Percentiles rank a stretch among this genome's conserved stretches.
phyloP scores from a whole-genome alignment of 2,113 vertebrate genomes.

The Tachysurus fulvidraco region DNA sequence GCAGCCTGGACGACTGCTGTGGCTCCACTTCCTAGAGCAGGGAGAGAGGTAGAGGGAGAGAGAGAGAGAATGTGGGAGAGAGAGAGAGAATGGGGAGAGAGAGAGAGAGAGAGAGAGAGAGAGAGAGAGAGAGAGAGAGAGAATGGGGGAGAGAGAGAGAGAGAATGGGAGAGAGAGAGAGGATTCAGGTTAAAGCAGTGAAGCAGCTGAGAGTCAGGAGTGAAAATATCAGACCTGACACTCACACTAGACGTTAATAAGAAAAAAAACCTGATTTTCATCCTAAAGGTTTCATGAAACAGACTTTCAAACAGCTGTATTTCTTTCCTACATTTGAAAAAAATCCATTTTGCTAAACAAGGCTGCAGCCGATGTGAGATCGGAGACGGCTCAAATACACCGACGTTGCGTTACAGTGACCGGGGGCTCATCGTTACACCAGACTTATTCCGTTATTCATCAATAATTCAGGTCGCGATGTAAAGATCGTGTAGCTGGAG shows the following conservation, averaged over 20 bases:
- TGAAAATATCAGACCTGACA: neutral
- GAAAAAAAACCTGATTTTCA: neutral
- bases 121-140: no score
- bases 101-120: no score
- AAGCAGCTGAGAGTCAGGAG: neutral
- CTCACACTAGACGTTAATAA: neutral
- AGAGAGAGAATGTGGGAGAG: no score
- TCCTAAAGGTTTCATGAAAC: no score
- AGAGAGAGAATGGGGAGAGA: no score
- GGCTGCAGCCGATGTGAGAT: neutral
- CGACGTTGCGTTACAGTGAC: neutral
- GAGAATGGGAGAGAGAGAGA: neutral
- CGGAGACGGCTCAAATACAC: neutral
- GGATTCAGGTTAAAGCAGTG: neutral
- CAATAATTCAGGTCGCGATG: neutral
- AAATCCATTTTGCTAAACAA: neutral
- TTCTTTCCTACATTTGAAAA: neutral
- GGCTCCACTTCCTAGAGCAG: conserved; percentile 53
- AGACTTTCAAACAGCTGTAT: no score
- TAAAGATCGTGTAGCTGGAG: neutral
- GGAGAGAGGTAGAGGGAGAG: neutral
- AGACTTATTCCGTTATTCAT: neutral
- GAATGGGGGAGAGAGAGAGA: no score
- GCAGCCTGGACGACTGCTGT: conserved; percentile 88
- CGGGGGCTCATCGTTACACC: neutral